A percentile compares a stretch with the other conserved stretches of the same genome.
Evolutionary conservation across 2,797 vertebrate genomes (phyloP).

Genomic region (Rousettus madagascariensis): DNA sequence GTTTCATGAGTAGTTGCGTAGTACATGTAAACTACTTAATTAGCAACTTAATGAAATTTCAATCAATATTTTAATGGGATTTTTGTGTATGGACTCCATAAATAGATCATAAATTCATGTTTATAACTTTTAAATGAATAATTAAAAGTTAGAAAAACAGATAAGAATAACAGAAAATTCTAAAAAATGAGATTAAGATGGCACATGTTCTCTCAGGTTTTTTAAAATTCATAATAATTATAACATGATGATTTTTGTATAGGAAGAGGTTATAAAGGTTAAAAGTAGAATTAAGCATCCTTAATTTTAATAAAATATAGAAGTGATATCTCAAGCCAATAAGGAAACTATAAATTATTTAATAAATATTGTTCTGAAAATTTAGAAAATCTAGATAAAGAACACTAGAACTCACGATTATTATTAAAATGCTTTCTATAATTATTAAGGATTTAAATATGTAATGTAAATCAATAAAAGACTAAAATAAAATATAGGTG

Average conservation of each 20-base stretch:
- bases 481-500: not conserved
- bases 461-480: not conserved
- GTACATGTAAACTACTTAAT: not conserved
- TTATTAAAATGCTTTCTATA: not conserved
- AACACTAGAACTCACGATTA: not conserved
- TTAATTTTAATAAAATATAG: not conserved
- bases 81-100: not conserved
- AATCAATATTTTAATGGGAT: not conserved
- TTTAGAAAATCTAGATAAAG: not conserved
- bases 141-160: not conserved
- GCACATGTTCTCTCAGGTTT: not conserved
- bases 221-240: not conserved
- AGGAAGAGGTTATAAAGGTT: not conserved
- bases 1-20: not conserved
- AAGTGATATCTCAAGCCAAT: not conserved
- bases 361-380: not conserved
- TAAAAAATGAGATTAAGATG: not conserved
- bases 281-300: not conserved
- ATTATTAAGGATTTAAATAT: slow-evolving; percentile 4
- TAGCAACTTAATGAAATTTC: not conserved
- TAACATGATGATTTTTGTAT: not conserved
- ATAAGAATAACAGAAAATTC: not conserved
- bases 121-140: not conserved
- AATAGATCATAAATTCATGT: not conserved
- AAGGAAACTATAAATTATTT: not conserved